Percentiles rank a stretch among this genome's conserved stretches.
phyloP scores from a whole-genome alignment of 2,888 invertebrate genomes.

The Punctoribates punctum region DNA sequence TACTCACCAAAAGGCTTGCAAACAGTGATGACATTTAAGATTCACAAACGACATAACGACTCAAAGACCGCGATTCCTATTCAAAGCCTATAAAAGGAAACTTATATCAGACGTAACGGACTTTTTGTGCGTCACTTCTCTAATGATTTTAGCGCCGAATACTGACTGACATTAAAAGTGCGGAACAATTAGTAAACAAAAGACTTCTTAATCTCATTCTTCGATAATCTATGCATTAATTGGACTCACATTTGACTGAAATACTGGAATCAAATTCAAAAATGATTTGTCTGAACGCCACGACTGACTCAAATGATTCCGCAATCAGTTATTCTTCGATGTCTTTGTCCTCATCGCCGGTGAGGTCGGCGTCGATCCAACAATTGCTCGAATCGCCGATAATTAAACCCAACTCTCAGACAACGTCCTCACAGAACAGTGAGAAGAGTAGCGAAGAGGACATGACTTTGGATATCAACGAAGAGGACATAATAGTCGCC shows the following conservation, averaged over 20 bases:
- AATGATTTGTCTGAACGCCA: conserved; percentile 19
- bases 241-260: background rate
- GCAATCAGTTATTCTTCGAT: background rate
- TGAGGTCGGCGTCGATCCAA: background rate
- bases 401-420: background rate
- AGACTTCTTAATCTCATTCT: background rate
- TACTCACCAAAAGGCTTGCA: too few relatives aligned
- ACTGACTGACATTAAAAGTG: background rate
- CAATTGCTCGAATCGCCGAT: conserved; percentile 16
- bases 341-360: conserved; percentile 6
- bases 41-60: too few relatives aligned
- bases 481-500: background rate
- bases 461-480: background rate
- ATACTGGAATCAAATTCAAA: background rate
- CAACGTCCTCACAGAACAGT: background rate
- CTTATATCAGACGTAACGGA: background rate
- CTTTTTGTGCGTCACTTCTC: background rate
- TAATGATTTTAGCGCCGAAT: background rate
- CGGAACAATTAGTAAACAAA: background rate
- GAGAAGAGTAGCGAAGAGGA: background rate
- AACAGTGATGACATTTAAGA: too few relatives aligned
- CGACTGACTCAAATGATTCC: background rate
- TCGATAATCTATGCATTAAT: background rate
- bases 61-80: background rate
- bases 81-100: background rate